Evolutionary conservation across 2,797 vertebrate species (phyloP).

Genomic region (Poecilia wingei): DNA sequence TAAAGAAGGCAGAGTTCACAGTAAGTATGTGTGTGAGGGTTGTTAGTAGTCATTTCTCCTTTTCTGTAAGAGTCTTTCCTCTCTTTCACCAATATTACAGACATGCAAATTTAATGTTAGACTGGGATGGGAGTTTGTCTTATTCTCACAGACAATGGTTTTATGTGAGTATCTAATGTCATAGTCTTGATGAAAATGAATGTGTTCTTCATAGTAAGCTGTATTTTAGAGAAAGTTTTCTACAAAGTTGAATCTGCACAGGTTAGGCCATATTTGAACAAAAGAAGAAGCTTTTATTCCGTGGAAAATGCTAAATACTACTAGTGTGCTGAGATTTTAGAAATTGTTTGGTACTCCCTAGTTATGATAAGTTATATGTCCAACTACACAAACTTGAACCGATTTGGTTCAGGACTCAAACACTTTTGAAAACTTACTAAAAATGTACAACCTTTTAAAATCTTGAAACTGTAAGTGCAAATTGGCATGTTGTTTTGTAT

Average conservation of each 20-base stretch:
- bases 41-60: background rate
- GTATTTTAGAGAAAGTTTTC: background rate
- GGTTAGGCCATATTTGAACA: too few relatives aligned
- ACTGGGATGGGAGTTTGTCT: background rate
- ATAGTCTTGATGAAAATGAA: background rate
- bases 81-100: background rate
- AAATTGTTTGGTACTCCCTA: background rate
- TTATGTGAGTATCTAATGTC: background rate
- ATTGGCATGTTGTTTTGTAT: background rate
- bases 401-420: background rate
- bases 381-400: background rate
- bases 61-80: background rate
- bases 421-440: background rate
- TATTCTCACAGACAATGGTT: background rate
- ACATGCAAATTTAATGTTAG: background rate
- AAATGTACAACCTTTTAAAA: background rate
- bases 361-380: background rate
- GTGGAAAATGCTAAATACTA: too few relatives aligned
- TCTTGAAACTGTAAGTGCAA: background rate
- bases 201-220: background rate
- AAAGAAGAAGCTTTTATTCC: too few relatives aligned
- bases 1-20: background rate
- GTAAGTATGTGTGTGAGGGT: background rate
- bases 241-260: background rate
- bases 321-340: background rate